phyloP scores from a whole-genome alignment of 2,113 vertebrate genomes.

The Macroglossus sobrinus region DNA sequence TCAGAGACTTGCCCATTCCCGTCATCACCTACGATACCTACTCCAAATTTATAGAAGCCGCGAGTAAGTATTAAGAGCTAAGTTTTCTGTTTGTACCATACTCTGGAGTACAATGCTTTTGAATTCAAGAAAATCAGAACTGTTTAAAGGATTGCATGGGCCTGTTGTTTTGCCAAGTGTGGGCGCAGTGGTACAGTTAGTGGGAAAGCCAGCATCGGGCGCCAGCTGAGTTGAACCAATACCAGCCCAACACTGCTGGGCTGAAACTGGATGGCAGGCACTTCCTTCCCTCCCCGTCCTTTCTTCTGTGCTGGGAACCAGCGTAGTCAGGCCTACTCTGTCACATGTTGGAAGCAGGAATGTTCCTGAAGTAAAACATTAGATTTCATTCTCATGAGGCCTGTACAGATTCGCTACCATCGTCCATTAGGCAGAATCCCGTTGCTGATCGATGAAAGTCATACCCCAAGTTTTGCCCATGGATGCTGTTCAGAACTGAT shows the following conservation, averaged over 20 bases:
- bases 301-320: not conserved
- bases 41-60: constrained; percentile 96
- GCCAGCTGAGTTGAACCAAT: not conserved
- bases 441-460: not conserved
- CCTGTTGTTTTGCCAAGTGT: not conserved
- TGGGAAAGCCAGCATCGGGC: not conserved
- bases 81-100: not conserved
- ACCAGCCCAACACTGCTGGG: fast-evolving
- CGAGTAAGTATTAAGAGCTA: constrained; percentile 87
- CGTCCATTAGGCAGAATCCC: not conserved
- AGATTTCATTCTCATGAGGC: not conserved
- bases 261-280: not conserved
- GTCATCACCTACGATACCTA: constrained; percentile 97
- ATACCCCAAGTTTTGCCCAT: not conserved
- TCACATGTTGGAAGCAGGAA: not conserved
- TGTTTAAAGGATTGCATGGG: not conserved
- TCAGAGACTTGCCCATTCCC: constrained; percentile 96
- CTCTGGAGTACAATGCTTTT: not conserved
- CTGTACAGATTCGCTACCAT: not conserved
- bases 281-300: not conserved
- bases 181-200: not conserved
- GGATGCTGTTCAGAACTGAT: not conserved
- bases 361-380: not conserved
- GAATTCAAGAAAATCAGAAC: not conserved
- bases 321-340: not conserved